Evolutionary conservation across 1,140 invertebrate genomes (phyloP).

Genomic region (Fopius arisanus): DNA sequence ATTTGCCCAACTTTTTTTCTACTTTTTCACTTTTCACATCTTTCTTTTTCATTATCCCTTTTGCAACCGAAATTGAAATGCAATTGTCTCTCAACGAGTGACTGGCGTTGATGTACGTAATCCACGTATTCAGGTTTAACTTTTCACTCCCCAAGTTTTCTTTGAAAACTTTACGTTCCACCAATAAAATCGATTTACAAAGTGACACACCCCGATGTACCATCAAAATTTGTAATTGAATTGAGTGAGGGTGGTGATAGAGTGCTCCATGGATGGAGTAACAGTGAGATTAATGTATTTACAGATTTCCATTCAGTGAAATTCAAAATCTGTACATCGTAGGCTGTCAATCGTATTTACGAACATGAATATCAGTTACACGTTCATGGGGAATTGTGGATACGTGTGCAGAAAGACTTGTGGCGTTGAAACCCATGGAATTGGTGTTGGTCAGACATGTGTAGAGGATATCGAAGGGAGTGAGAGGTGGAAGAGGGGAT

Average conservation of each 20-base stretch:
- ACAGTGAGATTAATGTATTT: background rate
- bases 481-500: conserved; percentile 4
- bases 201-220: background rate
- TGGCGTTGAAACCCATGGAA: background rate
- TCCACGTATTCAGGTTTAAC: background rate
- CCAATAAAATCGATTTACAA: background rate
- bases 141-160: background rate
- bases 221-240: conserved; percentile 2
- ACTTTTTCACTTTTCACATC: background rate
- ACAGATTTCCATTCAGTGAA: background rate
- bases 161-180: background rate
- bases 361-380: conserved; percentile 62
- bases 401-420: background rate
- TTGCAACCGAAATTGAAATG: conserved; percentile 44
- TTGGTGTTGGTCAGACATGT: background rate
- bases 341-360: conserved; percentile 58
- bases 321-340: conserved; percentile 43
- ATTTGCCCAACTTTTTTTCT: conserved; percentile 28
- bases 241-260: background rate
- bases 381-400: conserved; percentile 34
- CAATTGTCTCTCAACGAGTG: conserved; percentile 43
- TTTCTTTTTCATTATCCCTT: conserved; percentile 37
- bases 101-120: conserved; percentile 11
- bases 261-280: background rate
- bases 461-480: background rate